These are phyloP conservation scores for Petrophora chlorosata DNA, from an alignment of 2,888 invertebrate species.

Conservation along the genomic window DNA sequence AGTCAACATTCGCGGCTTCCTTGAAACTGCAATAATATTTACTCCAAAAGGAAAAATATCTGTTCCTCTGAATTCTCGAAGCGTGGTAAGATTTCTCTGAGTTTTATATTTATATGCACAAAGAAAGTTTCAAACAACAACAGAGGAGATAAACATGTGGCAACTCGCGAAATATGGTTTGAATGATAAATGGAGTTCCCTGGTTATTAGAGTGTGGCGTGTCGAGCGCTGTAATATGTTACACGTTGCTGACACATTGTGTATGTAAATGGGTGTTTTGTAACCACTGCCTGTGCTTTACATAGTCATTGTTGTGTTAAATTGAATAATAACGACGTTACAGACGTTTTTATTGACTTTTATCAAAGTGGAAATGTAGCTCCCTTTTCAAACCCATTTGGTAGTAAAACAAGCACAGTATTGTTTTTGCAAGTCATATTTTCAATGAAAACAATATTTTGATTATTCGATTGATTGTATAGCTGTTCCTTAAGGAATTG, in stretches of 20 bases:
- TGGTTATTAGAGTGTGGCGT: constrained; percentile 52
- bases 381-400: neutral
- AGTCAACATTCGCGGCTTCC: neutral
- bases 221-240: constrained; percentile 46
- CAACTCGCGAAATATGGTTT: constrained; percentile 59
- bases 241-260: constrained; percentile 37
- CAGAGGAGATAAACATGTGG: constrained; percentile 42
- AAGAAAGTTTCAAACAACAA: constrained; percentile 20
- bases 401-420: no score
- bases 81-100: neutral
- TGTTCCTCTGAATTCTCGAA: neutral
- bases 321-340: constrained; percentile 13
- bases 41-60: constrained; percentile 3
- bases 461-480: no score
- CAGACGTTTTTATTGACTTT: constrained; percentile 1
- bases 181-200: constrained; percentile 58
- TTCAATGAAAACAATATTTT: no score
- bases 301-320: constrained; percentile 19
- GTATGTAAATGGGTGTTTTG: constrained; percentile 31
- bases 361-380: neutral
- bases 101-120: constrained; percentile 1
- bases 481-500: no score
- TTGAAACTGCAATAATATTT: constrained; percentile 2
- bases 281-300: constrained; percentile 12
- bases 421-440: no score